Evolutionary conservation across 2,113 vertebrate species (phyloP).

Genomic region (Takifugu flavidus): DNA sequence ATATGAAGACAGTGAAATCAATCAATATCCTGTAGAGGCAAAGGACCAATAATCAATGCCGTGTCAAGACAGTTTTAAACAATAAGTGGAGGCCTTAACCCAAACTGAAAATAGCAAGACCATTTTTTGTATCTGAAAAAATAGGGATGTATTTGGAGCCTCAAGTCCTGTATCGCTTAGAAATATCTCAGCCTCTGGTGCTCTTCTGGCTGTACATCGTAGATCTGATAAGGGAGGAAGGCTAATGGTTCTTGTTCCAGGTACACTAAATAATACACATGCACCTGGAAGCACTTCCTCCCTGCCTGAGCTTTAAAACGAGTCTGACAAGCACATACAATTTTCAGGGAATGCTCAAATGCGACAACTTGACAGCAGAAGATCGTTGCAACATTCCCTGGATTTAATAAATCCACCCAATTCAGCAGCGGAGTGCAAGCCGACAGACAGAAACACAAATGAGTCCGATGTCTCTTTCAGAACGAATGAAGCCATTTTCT

Average conservation of each 20-base stretch:
- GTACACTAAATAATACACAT: constrained; percentile 57
- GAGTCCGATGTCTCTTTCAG: constrained; percentile 10
- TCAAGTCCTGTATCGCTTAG: too few species aligned
- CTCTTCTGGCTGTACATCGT: background rate
- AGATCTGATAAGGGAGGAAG: background rate
- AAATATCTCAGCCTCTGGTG: background rate
- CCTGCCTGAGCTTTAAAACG: constrained; percentile 36
- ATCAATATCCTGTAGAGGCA: too few species aligned
- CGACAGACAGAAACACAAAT: constrained; percentile 13
- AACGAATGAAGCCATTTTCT: constrained; percentile 10
- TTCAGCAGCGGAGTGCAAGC: constrained; percentile 16
- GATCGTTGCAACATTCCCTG: constrained; percentile 25
- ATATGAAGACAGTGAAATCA: background rate
- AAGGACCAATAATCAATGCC: too few species aligned
- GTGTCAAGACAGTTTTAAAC: too few species aligned
- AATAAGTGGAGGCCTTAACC: too few species aligned
- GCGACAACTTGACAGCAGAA: constrained; percentile 51
- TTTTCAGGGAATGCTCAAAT: constrained; percentile 32
- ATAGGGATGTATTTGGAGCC: too few species aligned
- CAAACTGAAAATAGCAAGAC: too few species aligned
- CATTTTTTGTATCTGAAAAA: too few species aligned
- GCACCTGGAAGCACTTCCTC: constrained; percentile 31
- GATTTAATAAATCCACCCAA: constrained; percentile 28
- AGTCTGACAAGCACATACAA: constrained; percentile 44
- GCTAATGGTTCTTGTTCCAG: constrained; percentile 35